Base-by-base conservation (phyloP, 2,113 vertebrate species). In the Pangasianodon gigas region DNA sequence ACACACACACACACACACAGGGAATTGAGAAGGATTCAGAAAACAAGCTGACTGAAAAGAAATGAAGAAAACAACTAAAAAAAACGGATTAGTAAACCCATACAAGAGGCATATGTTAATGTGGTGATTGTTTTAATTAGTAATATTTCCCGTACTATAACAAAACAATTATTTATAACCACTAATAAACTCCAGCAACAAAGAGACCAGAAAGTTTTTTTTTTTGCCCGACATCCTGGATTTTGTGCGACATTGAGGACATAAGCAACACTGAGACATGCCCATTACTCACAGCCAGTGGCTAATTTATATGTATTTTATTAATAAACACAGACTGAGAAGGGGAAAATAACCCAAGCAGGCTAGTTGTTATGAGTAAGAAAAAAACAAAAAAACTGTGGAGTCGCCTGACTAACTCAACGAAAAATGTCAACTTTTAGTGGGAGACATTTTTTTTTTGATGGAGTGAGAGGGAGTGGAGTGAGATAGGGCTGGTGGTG, bases 401-500 rank as follows among this genome's bases (percentile, higher is more conserved):
- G 62, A 67, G 62, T 67, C 62, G n/a, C 4, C 13, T 18, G 6
- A 37, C 6, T 37, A 80, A 60, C 4, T 83, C 0, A 4, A 58
- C 2, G n/a, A 4, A 83, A 82, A 52, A 52, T 4, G 9, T 52
- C 4, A 81, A 52, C 26, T 81, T 82, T 81, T 89, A 87, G 65
- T 84, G 44, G 71, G 81, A 65, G 92, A 94, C 93, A 94, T 92
- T 92, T 89, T 91, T 94, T 46, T 37, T 37, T 91, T 92, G 94
- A 93, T 93, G 91, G 93, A 93, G 94, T 88, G 91, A 77, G 89
- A 92, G 46, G 79, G 67, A 91, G 89, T 92, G 94, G 9, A 58
- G 37, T 13, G n/a, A n/a, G 18, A 56, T 11, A 14, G 77, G 65
- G 46, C 7, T 29, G 32, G 71, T 60, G 71, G 86, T 7, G 56